Evolutionary conservation across 2,113 vertebrate genomes (phyloP).

Genomic region (Pelodiscus sinensis): DNA sequence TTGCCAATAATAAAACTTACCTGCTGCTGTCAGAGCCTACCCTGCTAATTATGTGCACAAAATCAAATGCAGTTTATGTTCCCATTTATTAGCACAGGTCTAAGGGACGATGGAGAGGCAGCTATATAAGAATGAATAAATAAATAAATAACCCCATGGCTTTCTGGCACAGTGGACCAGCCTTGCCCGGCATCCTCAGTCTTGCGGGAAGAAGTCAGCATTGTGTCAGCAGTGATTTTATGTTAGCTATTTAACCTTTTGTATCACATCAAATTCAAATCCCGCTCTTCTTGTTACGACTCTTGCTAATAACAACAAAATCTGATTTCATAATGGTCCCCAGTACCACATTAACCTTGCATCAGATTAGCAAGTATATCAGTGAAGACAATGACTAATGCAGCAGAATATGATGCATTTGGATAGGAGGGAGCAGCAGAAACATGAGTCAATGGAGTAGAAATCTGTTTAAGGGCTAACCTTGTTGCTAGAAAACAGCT

Average conservation of each 20-base stretch:
- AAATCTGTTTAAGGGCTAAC: constrained; percentile 24
- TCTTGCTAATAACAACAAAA: constrained; percentile 52
- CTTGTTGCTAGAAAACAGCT: constrained; percentile 27
- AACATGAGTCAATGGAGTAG: not conserved
- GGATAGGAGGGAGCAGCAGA: not conserved
- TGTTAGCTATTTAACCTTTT: constrained; percentile 44
- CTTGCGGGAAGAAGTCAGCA: not conserved
- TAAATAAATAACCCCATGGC: constrained; percentile 11
- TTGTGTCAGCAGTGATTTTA: constrained; percentile 17
- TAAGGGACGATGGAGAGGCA: constrained; percentile 34
- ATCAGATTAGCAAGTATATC: constrained; percentile 57
- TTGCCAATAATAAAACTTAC: constrained; percentile 50
- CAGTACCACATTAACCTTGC: constrained; percentile 47
- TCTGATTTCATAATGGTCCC: constrained; percentile 38
- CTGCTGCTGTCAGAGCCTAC: constrained; percentile 31
- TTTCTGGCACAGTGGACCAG: constrained; percentile 19
- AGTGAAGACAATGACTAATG: not conserved
- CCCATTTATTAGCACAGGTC: constrained; percentile 65
- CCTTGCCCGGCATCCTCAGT: constrained; percentile 9
- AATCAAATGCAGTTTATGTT: constrained; percentile 60
- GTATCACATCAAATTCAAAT: constrained; percentile 33
- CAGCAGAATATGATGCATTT: not conserved
- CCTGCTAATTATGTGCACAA: constrained; percentile 60
- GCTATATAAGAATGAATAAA: constrained; percentile 52
- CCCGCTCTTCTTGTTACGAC: not conserved